phyloP scores from a whole-genome alignment of 1,140 invertebrate genomes.

The Drosophila kikkawai region DNA sequence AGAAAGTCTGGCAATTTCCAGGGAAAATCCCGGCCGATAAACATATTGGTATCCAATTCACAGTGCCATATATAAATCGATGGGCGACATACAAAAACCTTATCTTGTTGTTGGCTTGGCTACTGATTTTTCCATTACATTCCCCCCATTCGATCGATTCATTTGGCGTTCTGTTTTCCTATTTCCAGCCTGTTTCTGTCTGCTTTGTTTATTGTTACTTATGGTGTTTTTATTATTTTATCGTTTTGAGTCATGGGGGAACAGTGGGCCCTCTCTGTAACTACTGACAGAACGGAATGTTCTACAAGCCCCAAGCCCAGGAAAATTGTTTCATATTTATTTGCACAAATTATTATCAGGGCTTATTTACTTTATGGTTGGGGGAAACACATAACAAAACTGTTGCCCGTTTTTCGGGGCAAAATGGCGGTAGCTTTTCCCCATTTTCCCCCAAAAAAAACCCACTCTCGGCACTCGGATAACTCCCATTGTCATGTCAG shows the following conservation, averaged over 20 bases:
- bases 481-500: conserved; percentile 36
- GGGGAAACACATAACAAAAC: conserved; percentile 27
- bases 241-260: conserved; percentile 48
- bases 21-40: conserved; percentile 45
- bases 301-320: conserved; percentile 1
- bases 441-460: background rate
- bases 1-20: conserved; percentile 34
- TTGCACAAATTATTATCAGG: conserved; percentile 26
- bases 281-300: conserved; percentile 11
- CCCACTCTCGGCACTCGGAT: background rate
- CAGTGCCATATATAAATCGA: background rate
- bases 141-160: conserved; percentile 51
- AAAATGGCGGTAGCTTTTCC: conserved; percentile 7
- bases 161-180: conserved; percentile 40
- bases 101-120: conserved; percentile 33
- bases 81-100: conserved; percentile 16
- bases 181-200: conserved; percentile 20
- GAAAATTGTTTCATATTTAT: conserved; percentile 13
- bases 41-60: conserved; percentile 24
- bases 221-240: conserved; percentile 23
- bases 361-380: background rate
- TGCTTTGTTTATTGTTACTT: conserved; percentile 57
- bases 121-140: conserved; percentile 61
- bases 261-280: conserved; percentile 14
- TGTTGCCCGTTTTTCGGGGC: conserved; percentile 49